These are phyloP conservation scores for Archivesica marissinica DNA, from an alignment of 1,140 invertebrate genomes.

Conservation along the genomic window DNA sequence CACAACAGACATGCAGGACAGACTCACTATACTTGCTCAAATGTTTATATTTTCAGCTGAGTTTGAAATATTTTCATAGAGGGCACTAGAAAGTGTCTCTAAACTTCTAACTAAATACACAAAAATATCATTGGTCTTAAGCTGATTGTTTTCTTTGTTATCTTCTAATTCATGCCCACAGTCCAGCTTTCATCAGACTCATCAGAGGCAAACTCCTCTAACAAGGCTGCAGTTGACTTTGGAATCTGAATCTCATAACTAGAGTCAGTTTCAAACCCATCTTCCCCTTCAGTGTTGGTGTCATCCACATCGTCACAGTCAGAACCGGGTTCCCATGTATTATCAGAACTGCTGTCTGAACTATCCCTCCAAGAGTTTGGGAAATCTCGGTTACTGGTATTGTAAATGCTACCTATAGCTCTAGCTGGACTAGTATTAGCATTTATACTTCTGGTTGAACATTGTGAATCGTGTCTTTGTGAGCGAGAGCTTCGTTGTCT, in stretches of 20 bases:
- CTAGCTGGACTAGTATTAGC: not conserved
- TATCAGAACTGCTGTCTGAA: constrained; percentile 44
- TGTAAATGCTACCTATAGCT: not conserved
- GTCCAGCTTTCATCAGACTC: constrained; percentile 60
- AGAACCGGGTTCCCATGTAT: constrained; percentile 40
- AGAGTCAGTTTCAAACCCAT: constrained; percentile 43
- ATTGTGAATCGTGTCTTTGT: not conserved
- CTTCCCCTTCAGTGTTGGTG: constrained; percentile 42
- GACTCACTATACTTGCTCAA: no score
- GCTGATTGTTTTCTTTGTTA: no score
- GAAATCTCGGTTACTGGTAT: constrained; percentile 9
- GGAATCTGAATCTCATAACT: constrained; percentile 59
- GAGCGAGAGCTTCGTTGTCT: not conserved
- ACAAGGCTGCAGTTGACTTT: constrained; percentile 49
- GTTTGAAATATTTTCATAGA: no score
- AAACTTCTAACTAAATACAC: no score
- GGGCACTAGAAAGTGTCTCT: no score
- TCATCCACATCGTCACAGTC: constrained; percentile 26
- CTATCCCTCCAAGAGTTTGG: constrained; percentile 24
- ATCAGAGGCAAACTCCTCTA: constrained; percentile 63
- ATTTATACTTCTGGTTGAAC: not conserved
- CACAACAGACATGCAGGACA: no score
- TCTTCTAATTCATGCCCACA: constrained; percentile 59
- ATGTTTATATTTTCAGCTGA: no score
- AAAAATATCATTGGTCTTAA: no score